Percentiles rank a stretch among this genome's conserved stretches.
These are phyloP conservation scores for Xylota sylvarum DNA, from an alignment of 2,888 invertebrate species.

Conservation along the genomic window DNA sequence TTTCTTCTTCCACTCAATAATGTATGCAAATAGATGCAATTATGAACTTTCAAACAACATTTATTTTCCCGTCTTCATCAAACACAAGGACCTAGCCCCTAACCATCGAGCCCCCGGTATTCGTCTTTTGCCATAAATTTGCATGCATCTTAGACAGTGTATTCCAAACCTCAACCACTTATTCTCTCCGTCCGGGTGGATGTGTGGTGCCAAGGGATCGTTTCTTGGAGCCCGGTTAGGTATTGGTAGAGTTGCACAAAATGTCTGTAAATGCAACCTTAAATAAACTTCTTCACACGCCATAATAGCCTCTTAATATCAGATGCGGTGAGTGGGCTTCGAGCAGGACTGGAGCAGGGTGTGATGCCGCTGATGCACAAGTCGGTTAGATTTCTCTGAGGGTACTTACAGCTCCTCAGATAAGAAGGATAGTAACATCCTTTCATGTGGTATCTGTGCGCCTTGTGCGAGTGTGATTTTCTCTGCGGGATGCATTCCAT, in stretches of 20 bases:
- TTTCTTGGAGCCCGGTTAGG: constrained; percentile 56
- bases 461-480: constrained; percentile 56
- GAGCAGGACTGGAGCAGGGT: neutral
- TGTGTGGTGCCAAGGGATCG: constrained; percentile 46
- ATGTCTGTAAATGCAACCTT: constrained; percentile 75
- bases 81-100: constrained; percentile 46
- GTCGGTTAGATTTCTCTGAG: constrained; percentile 51
- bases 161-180: constrained; percentile 66
- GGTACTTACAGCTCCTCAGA: constrained; percentile 56
- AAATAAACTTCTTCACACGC: constrained; percentile 75
- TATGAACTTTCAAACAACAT: constrained; percentile 77
- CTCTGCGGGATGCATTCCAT: constrained; percentile 18
- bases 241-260: constrained; percentile 66
- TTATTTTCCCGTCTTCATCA: constrained; percentile 76
- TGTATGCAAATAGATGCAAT: constrained; percentile 77
- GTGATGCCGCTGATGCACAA: neutral
- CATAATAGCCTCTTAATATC: constrained; percentile 75
- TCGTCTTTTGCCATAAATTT: constrained; percentile 60
- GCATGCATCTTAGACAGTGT: constrained; percentile 70
- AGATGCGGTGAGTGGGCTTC: constrained; percentile 47
- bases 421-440: constrained; percentile 71
- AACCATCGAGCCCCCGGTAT: constrained; percentile 1
- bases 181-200: constrained; percentile 23
- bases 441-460: constrained; percentile 55
- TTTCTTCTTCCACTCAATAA: constrained; percentile 74